Evolutionary conservation across 2,797 vertebrate species (phyloP).

Genomic region (Centropyge bicolor): DNA sequence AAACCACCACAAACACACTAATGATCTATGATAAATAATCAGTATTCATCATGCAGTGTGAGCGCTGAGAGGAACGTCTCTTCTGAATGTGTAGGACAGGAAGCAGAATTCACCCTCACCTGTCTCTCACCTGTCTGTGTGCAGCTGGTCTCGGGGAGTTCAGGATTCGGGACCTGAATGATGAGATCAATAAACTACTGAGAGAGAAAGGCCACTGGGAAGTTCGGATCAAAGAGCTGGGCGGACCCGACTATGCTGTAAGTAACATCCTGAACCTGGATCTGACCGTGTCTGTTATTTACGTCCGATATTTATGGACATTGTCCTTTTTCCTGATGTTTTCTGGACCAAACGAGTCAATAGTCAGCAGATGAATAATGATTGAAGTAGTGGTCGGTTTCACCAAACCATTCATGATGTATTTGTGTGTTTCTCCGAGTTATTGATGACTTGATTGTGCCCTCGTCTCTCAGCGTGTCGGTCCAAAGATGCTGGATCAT

Average conservation of each 20-base stretch:
- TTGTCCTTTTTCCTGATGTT: no score
- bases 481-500: slow-evolving; percentile 95
- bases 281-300: neutral
- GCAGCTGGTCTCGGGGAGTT: slow-evolving; percentile 97
- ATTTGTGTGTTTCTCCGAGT: neutral
- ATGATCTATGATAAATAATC: no score
- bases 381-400: neutral
- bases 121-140: slow-evolving; percentile 18
- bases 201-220: slow-evolving; percentile 98
- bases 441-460: neutral
- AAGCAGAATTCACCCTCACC: neutral
- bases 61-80: no score
- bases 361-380: no score
- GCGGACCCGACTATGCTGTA: slow-evolving; percentile 92
- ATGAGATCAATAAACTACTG: slow-evolving; percentile 98
- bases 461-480: slow-evolving; percentile 86
- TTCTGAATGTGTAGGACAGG: no score
- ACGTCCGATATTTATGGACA: no score
- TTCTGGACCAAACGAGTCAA: no score
- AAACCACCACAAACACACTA: no score
- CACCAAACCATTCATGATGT: neutral
- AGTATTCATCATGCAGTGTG: no score
- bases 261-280: neutral
- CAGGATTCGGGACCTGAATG: slow-evolving; percentile 94
- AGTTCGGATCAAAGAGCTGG: slow-evolving; percentile 93